Conservation (phyloP, 1,140 invertebrate genomes). For the Tyrophagus putrescentiae region DNA sequence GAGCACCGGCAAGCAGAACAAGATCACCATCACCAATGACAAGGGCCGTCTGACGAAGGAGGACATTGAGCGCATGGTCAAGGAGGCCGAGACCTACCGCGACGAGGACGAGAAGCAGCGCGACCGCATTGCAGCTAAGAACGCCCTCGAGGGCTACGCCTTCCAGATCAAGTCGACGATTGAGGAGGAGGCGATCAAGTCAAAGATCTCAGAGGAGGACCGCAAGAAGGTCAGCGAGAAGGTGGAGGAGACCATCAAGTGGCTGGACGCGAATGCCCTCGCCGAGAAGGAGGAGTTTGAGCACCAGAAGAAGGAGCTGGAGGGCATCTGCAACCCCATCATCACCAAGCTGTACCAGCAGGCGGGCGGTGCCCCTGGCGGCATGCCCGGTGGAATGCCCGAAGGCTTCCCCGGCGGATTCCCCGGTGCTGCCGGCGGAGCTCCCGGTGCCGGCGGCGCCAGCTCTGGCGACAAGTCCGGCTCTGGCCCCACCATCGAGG, state of each 20-base stretch:
- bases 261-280: conserved; percentile 79
- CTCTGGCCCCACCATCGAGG: conserved; percentile 22
- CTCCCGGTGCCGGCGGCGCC: not conserved
- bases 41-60: conserved; percentile 90
- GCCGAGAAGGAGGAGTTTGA: conserved; percentile 81
- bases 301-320: conserved; percentile 59
- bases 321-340: conserved; percentile 35
- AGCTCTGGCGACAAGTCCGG: conserved; percentile 3
- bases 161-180: conserved; percentile 55
- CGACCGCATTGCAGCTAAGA: conserved; percentile 51
- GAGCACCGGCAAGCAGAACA: conserved; percentile 84
- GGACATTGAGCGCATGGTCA: conserved; percentile 93
- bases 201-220: conserved; percentile 60
- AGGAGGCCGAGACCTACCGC: conserved; percentile 90
- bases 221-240: conserved; percentile 76
- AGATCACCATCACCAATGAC: conserved; percentile 96
- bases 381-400: conserved; percentile 28
- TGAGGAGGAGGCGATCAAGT: conserved; percentile 41
- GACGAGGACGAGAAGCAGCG: conserved; percentile 78
- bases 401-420: conserved; percentile 22
- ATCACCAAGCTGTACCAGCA: conserved; percentile 38
- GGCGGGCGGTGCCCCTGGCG: conserved; percentile 35
- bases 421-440: not conserved
- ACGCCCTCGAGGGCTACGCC: conserved; percentile 42
- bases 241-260: conserved; percentile 80